Evolutionary conservation across 1,140 invertebrate genomes (phyloP), one percentile per base, ranked within the genome.

Genomic region (Drosophila dunni): DNA sequence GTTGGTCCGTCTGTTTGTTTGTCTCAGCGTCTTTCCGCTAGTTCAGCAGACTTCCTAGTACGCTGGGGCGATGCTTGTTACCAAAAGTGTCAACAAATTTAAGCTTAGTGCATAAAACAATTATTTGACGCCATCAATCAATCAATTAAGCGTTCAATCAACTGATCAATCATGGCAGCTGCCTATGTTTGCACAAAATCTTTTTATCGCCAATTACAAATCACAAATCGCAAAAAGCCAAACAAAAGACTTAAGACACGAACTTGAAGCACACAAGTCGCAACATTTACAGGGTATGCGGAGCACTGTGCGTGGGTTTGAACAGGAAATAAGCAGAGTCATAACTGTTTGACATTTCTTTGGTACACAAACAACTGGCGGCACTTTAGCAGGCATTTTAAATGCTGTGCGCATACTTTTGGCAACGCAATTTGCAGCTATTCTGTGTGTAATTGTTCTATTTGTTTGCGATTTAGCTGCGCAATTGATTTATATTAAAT

Each of bases 221-320:
- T 13, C 8, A 17, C 40, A 62, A 81, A 51, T 46, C 50, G 34
- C 29, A 69, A 56, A n/a, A 10, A 2, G 13, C 33, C 53, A 81
- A 77, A 82, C 83, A 86, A 88, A 80, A 89, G 83, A 83, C 80
- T 75, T 70, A 66, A 69, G 77, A 69, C 79, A 83, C 83, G 29
- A 83, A 88, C 79, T 58, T 61, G 72, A 61, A 45, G 17, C 45
- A 7, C 36, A 29, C 20, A 2, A 34, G 44, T 6, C 36, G 48
- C 29, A 36, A 29, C 38, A 51, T 42, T 50, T 45, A 24, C 57
- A 66, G 44, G 51, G 29, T 34, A 51, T 51, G 50, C 36, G 11
- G 11, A 11, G 29, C 36, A 7, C 15, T 15, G 40, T 17, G 66
- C 63, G 71, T 68, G 75, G 58, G 57, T 29, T 7, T 38, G n/a